A percentile compares a stretch with the other conserved stretches of the same genome.
These are phyloP conservation scores for Helicolenus hilgendorfi DNA, from an alignment of 2,797 vertebrate genomes.

Conservation along the genomic window DNA sequence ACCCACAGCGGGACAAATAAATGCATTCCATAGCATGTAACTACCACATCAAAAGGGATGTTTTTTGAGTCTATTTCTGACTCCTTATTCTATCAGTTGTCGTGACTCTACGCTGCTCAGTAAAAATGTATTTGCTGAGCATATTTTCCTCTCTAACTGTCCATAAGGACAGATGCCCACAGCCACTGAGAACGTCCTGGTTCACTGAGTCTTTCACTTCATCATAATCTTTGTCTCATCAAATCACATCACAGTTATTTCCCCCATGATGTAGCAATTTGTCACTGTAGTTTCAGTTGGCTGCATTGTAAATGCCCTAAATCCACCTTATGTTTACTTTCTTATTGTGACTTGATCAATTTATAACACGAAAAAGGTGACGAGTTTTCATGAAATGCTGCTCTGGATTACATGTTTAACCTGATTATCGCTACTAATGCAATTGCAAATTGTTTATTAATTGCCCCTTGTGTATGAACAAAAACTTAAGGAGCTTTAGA, in stretches of 20 bases:
- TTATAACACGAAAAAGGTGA: neutral
- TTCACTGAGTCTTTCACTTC: conserved; percentile 85
- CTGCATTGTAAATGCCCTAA: conserved; percentile 78
- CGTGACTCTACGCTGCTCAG: conserved; percentile 15
- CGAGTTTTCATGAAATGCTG: conserved; percentile 8
- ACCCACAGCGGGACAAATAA: neutral
- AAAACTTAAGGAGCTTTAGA: conserved; percentile 15
- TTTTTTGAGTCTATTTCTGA: conserved; percentile 36
- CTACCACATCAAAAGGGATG: conserved; percentile 4
- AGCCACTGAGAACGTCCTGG: conserved; percentile 75
- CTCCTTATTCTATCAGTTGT: conserved; percentile 15
- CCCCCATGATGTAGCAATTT: conserved; percentile 79
- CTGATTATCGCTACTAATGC: neutral
- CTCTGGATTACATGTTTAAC: neutral
- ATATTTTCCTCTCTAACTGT: conserved; percentile 70
- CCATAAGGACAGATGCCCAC: conserved; percentile 84
- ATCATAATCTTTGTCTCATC: conserved; percentile 87
- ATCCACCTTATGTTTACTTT: conserved; percentile 74
- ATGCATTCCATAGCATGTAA: neutral
- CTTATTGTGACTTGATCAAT: conserved; percentile 51
- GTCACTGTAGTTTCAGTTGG: conserved; percentile 78
- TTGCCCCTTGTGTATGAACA: conserved; percentile 2
- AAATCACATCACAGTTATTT: conserved; percentile 84
- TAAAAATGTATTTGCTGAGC: conserved; percentile 66
- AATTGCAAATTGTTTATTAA: conserved; percentile 5